Percentiles rank a stretch among this genome's conserved stretches.
Conservation (phyloP, 2,113 vertebrate species). For the Hiodon alosoides region DNA sequence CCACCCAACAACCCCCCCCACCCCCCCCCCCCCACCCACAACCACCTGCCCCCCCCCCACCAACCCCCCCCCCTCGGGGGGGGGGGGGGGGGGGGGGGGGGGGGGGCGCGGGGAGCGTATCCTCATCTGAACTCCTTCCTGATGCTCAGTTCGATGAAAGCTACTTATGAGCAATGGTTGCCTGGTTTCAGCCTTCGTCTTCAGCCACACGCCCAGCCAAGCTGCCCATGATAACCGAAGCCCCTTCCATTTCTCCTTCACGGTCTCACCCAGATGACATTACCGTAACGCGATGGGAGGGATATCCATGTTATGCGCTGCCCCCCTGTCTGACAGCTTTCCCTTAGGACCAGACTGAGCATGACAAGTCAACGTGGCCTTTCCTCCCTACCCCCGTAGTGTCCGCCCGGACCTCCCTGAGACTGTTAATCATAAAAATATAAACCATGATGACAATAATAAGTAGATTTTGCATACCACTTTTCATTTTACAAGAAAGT, state of each 20-base stretch:
- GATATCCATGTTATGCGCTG: neutral
- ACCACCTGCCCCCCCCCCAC: no score
- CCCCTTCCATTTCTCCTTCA: neutral
- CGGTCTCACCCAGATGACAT: neutral
- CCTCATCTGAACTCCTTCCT: slow-evolving; percentile 62
- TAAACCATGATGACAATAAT: no score
- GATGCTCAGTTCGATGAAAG: slow-evolving; percentile 47
- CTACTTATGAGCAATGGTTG: slow-evolving; percentile 40
- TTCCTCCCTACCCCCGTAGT: neutral
- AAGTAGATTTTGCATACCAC: no score
- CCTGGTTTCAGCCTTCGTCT: slow-evolving; percentile 21
- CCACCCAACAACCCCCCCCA: no score
- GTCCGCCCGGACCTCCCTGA: neutral
- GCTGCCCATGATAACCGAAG: neutral
- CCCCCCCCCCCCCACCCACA: no score
- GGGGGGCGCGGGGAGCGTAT: no score
- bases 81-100: slow-evolving; percentile 53
- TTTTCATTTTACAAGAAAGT: no score
- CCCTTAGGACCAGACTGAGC: slow-evolving; percentile 4
- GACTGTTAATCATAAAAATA: no score
- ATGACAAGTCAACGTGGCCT: neutral
- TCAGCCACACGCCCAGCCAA: neutral
- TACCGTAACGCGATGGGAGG: neutral
- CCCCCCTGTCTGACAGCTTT: neutral
- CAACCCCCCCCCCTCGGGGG: no score